Evolutionary conservation across 2,797 vertebrate species (phyloP).

Genomic region (Okamejei kenojei): DNA sequence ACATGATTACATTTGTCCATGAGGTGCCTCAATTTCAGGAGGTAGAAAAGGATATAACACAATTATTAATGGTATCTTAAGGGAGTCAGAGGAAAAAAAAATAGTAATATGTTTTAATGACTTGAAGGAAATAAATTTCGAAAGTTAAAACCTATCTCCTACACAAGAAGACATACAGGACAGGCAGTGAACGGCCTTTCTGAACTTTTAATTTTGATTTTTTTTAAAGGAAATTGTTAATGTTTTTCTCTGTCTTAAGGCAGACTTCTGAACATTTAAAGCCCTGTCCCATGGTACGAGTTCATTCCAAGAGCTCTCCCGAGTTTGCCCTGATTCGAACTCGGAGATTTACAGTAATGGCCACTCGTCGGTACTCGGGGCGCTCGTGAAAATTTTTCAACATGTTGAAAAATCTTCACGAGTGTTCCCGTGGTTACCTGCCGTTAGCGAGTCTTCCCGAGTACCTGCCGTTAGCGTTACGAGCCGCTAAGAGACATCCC

Average conservation of each 20-base stretch:
- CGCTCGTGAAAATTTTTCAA: too few species aligned
- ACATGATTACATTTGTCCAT: not conserved
- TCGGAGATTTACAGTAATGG: too few species aligned
- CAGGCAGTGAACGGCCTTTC: not conserved
- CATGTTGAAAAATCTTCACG: too few species aligned
- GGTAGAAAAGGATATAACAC: not conserved
- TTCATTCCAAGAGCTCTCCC: too few species aligned
- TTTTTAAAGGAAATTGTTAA: not conserved
- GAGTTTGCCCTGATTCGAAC: too few species aligned
- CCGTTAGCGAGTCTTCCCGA: too few species aligned
- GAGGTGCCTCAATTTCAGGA: slow-evolving; percentile 10
- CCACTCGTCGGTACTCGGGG: too few species aligned
- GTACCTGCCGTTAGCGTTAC: too few species aligned
- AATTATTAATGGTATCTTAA: slow-evolving; percentile 13
- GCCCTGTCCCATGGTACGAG: too few species aligned
- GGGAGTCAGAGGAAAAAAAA: slow-evolving; percentile 17
- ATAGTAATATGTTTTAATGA: slow-evolving; percentile 19
- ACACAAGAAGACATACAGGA: not conserved
- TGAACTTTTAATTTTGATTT: slow-evolving; percentile 15
- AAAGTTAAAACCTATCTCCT: slow-evolving; percentile 6
- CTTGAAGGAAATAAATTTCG: not conserved
- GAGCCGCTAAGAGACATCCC: too few species aligned
- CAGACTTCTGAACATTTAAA: not conserved
- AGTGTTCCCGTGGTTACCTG: too few species aligned
- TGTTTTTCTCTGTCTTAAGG: not conserved